Conservation (phyloP, 37 sponge, comb jelly and placozoan genomes). For the Corticium candelabrum region DNA sequence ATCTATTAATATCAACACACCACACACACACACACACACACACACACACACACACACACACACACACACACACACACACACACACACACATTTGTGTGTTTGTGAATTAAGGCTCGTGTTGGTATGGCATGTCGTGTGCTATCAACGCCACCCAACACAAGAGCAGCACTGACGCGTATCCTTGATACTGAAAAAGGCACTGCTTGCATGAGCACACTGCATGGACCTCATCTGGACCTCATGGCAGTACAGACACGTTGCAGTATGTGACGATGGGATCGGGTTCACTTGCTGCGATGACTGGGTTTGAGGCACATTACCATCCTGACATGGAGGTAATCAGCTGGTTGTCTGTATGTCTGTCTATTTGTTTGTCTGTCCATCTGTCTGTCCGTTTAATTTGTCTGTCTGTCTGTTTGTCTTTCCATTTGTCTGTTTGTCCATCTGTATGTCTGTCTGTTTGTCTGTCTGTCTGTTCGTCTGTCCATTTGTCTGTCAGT, state of each 20-base stretch:
- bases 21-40: too few species aligned
- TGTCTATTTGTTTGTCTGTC: too few species aligned
- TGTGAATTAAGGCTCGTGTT: too few species aligned
- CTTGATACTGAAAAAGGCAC: constrained; percentile 72
- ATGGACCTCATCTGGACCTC: constrained; percentile 88
- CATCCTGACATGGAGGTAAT: constrained; percentile 72
- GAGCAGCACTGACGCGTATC: constrained; percentile 79
- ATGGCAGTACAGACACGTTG: constrained; percentile 89
- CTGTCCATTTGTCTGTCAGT: too few species aligned
- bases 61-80: neutral
- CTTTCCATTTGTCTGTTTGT: too few species aligned
- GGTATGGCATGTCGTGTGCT: constrained; percentile 69
- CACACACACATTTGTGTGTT: too few species aligned
- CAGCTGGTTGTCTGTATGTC: too few species aligned
- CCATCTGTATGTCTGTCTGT: too few species aligned
- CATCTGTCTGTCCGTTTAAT: too few species aligned
- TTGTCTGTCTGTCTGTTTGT: too few species aligned
- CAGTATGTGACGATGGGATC: constrained; percentile 99
- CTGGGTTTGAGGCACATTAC: constrained; percentile 77
- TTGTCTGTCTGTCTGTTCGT: too few species aligned
- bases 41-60: constrained; percentile 11
- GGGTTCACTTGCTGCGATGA: constrained; percentile 97
- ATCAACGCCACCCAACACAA: constrained; percentile 95
- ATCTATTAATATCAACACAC: constrained; percentile 6
- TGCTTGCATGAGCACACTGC: constrained; percentile 85